A percentile compares a stretch with the other conserved stretches of the same genome.
Conservation (phyloP, 2,797 vertebrate species). For the Melanotaenia trifasciata region DNA sequence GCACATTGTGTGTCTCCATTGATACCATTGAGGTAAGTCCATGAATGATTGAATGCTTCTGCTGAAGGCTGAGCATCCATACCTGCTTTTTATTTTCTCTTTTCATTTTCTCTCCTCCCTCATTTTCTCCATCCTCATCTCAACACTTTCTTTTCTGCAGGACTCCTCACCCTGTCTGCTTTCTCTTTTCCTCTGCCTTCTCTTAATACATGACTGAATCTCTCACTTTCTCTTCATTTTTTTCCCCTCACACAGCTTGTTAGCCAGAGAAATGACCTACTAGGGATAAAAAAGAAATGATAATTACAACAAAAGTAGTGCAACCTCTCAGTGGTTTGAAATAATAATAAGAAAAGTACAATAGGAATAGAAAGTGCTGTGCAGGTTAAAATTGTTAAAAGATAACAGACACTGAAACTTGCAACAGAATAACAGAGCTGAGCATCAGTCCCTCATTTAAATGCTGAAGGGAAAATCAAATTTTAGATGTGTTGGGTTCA, state of each 20-base stretch:
- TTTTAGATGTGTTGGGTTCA: too few relatives aligned
- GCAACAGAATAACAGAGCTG: background rate
- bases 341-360: background rate
- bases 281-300: too few relatives aligned
- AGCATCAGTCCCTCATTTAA: background rate
- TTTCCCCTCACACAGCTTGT: slow-evolving; percentile 23
- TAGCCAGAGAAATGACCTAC: slow-evolving; percentile 35
- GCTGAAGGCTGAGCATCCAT: slow-evolving; percentile 14
- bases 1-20: slow-evolving; percentile 15
- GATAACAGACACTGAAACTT: background rate
- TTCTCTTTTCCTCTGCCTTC: background rate
- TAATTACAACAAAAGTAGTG: too few relatives aligned
- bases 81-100: background rate
- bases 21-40: slow-evolving; percentile 40
- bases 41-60: slow-evolving; percentile 59
- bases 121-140: slow-evolving; percentile 7
- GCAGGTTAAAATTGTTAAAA: too few relatives aligned
- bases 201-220: slow-evolving; percentile 31
- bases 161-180: slow-evolving; percentile 4
- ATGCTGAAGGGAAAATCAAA: background rate
- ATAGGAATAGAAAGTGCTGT: background rate
- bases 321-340: background rate
- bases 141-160: background rate
- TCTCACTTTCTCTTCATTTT: slow-evolving; percentile 1
- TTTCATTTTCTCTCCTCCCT: slow-evolving; percentile 2